Evolutionary conservation across 2,888 invertebrate genomes (phyloP).

Genomic region (Aromia moschata): DNA sequence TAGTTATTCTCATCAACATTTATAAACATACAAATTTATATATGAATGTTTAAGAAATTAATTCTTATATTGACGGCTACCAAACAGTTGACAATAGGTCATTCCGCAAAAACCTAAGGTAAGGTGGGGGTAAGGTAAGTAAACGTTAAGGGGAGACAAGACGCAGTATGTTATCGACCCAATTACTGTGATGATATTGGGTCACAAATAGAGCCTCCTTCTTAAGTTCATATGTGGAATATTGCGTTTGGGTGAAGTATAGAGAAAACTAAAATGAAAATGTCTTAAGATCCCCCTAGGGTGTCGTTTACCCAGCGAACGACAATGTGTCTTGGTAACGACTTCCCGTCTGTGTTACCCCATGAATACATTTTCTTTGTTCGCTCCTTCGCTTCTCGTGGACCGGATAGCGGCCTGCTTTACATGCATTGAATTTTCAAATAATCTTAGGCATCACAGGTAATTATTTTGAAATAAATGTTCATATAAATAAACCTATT

Average conservation of each 20-base stretch:
- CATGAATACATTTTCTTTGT: conserved; percentile 61
- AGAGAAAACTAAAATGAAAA: conserved; percentile 62
- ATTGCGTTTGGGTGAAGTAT: conserved; percentile 51
- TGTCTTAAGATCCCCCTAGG: conserved; percentile 60
- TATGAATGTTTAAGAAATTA: no score
- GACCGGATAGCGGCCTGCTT: conserved; percentile 53
- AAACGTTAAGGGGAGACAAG: no score
- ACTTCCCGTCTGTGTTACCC: conserved; percentile 56
- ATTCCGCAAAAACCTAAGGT: conserved; percentile 2
- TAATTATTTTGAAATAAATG: conserved; percentile 29
- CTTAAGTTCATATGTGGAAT: conserved; percentile 46
- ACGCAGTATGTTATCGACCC: conserved; percentile 20
- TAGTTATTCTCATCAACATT: no score
- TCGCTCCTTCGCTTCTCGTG: conserved; percentile 50
- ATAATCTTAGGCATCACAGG: conserved; percentile 40
- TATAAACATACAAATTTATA: no score
- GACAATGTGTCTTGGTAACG: conserved; percentile 64
- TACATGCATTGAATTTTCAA: conserved; percentile 63
- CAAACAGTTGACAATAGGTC: no score
- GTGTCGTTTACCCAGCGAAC: conserved; percentile 59
- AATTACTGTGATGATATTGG: conserved; percentile 25
- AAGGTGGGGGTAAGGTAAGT: no score
- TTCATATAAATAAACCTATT: no score
- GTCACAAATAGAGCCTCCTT: conserved; percentile 26
- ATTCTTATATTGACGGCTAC: no score